Percentiles rank a stretch among this genome's conserved stretches.
phyloP scores from a whole-genome alignment of 2,113 vertebrate species.

The Nycticryphes semicollaris region DNA sequence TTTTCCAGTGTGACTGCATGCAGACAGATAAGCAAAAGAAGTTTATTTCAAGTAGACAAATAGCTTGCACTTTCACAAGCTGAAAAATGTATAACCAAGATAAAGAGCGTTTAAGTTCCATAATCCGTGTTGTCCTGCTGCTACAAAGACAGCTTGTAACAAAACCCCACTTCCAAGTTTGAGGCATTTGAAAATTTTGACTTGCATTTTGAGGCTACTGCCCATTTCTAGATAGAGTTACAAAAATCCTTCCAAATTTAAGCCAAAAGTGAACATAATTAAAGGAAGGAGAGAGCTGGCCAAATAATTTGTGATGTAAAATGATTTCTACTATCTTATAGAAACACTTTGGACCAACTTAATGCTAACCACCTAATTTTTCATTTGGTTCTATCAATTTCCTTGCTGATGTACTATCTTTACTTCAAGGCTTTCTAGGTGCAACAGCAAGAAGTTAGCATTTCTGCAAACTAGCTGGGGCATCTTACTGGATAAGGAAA shows the following conservation, averaged over 20 bases:
- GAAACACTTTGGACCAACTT: neutral
- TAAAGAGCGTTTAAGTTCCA: neutral
- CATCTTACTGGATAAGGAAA: slow-evolving; percentile 10
- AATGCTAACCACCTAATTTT: neutral
- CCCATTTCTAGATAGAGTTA: neutral
- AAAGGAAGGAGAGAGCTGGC: neutral
- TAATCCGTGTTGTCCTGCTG: neutral
- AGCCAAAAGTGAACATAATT: neutral
- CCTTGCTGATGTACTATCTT: neutral
- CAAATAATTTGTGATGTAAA: neutral
- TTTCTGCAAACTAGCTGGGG: neutral
- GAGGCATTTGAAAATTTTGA: neutral
- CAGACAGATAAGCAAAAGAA: neutral
- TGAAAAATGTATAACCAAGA: neutral
- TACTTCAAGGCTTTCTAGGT: neutral
- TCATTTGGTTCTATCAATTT: neutral
- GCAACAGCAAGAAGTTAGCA: neutral
- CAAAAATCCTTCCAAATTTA: neutral
- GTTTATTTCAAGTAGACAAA: neutral
- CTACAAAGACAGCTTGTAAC: neutral
- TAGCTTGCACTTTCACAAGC: neutral
- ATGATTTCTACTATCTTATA: neutral
- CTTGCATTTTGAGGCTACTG: neutral
- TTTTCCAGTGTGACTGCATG: neutral
- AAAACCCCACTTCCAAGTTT: neutral